phyloP scores from a whole-genome alignment of 2,113 vertebrate genomes.

The Corythoichthys intestinalis region DNA sequence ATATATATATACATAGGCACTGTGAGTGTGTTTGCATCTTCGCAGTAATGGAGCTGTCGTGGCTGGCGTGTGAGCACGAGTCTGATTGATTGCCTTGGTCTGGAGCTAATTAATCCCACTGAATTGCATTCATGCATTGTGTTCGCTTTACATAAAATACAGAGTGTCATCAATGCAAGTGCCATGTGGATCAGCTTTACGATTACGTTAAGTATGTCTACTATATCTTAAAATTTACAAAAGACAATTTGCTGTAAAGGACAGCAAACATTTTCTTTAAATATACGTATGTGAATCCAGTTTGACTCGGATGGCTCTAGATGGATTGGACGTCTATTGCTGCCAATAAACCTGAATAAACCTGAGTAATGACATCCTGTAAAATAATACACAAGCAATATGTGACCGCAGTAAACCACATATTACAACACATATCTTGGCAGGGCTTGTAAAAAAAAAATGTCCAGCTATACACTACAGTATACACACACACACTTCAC shows the following conservation, averaged over 20 bases:
- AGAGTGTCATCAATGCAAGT: neutral
- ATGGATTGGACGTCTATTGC: no score
- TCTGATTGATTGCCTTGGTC: conserved; percentile 67
- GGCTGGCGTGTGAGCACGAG: conserved; percentile 47
- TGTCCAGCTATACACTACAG: no score
- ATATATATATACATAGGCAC: conserved; percentile 16
- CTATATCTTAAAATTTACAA: neutral
- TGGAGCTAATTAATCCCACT: conserved; percentile 69
- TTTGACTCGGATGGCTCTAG: no score
- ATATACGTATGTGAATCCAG: no score
- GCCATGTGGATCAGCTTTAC: neutral
- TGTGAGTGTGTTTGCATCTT: conserved; percentile 34
- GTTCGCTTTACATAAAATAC: conserved; percentile 11
- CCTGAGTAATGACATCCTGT: no score
- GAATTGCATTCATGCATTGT: conserved; percentile 35
- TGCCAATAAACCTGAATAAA: no score
- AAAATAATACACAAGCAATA: no score
- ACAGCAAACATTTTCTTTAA: no score
- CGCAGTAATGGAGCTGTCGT: conserved; percentile 61
- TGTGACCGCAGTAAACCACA: no score
- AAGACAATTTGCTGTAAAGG: no score
- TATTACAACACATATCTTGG: neutral
- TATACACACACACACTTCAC: no score
- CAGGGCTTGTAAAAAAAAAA: no score
- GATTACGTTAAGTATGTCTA: neutral